Percentiles rank a stretch among this genome's conserved stretches.
Evolutionary conservation across 2,888 invertebrate species (phyloP).

Genomic region (Campaea margaritaria): DNA sequence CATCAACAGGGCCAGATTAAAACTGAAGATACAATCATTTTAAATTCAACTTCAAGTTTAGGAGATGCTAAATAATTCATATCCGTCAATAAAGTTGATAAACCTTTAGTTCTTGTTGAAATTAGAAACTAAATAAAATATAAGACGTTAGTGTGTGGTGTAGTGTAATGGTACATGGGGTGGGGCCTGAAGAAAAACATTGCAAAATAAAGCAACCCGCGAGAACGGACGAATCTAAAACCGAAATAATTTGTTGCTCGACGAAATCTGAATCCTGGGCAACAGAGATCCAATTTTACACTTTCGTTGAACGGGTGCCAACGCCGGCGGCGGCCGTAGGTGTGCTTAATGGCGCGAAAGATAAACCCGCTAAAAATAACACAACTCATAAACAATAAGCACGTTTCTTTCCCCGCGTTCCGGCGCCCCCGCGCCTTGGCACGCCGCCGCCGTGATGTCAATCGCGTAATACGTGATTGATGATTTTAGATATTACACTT

Average conservation of each 20-base stretch:
- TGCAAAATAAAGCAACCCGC: conserved; percentile 4
- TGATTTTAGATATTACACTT: conserved; percentile 2
- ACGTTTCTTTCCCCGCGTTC: conserved; percentile 61
- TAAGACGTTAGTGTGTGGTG: not conserved
- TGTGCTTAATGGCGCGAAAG: conserved; percentile 78
- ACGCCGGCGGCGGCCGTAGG: conserved; percentile 64
- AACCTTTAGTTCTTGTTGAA: not conserved
- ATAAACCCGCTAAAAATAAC: conserved; percentile 81
- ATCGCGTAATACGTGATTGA: conserved; percentile 27
- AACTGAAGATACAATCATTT: too few relatives aligned
- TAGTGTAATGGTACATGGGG: not conserved
- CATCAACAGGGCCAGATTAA: too few relatives aligned
- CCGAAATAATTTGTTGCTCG: conserved; percentile 42
- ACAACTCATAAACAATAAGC: conserved; percentile 78
- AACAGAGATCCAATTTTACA: conserved; percentile 76
- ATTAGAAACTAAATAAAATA: not conserved
- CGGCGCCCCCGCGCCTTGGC: conserved; percentile 58
- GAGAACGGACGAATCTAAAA: conserved; percentile 27
- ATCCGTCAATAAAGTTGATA: not conserved
- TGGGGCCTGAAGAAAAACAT: conserved; percentile 6
- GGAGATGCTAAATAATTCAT: not conserved
- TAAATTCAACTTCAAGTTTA: too few relatives aligned
- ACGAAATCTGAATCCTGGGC: conserved; percentile 61
- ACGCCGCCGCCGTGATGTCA: conserved; percentile 39
- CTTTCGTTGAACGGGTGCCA: conserved; percentile 80